Base-by-base conservation (phyloP, 1,140 invertebrate genomes). In the Cherax quadricarinatus region DNA sequence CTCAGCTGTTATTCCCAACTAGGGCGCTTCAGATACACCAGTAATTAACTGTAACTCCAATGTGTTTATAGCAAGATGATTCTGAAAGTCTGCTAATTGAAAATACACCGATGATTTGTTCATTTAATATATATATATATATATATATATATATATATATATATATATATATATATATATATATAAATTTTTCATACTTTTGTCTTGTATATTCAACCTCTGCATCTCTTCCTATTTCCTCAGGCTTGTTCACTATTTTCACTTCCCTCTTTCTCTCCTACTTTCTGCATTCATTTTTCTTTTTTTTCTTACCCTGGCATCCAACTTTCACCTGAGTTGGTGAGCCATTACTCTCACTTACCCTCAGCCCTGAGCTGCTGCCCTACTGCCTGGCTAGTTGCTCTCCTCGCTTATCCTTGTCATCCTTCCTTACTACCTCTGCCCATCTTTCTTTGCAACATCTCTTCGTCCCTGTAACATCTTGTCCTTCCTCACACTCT, bases 161-260 rank as follows among this genome's bases (percentile, higher is more conserved):
- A 86, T 86, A 86, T 86, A 86, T 86, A 86, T 86, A 86, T 86
- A 86, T 86, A 86, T 86, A 86, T 86, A 86, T 86, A 86, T 86
- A 86, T 86, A 86, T 86, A 86, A 62, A 86, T 86, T 10, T 60
- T 60, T 60, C 57, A 10, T 16, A 60, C 57, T n/a, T n/a, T n/a
- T 60, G 9, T 60, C 57, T 60, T 16, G 16, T 16, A 16, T 3
- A 60, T 60, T 60, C 57, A 60, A 60, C 57, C 57, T 60, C 9
- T 3, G 57, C 9, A 60, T 60, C 57, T 48, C 78, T 80, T 80
- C 12, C 30, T 41, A 12, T 80, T 41, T 41, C 30, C n/a, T 80
- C 78, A n/a, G 24, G 16, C 78, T 80, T 70, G 14, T 21, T 18
- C 21, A 70, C 66, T 70, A 21, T 21, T 70, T 70, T 81, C 48